A percentile compares a stretch with the other conserved stretches of the same genome.
These are phyloP conservation scores for Arnoldichthys spilopterus DNA, from an alignment of 2,797 vertebrate species.

Conservation along the genomic window DNA sequence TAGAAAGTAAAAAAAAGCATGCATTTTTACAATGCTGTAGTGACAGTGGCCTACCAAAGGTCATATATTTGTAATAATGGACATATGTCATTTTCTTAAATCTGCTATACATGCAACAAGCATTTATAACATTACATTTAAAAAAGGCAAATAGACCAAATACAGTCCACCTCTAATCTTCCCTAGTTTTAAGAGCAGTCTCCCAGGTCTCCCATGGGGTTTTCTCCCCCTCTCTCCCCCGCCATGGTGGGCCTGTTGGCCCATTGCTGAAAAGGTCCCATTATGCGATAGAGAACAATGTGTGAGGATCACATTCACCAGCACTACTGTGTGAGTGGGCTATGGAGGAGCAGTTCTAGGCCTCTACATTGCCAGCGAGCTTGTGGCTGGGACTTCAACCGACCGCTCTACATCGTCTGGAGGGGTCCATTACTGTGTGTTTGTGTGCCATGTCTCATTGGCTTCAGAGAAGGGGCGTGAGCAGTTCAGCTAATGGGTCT, in stretches of 20 bases:
- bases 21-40: not conserved
- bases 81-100: not conserved
- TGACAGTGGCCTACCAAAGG: not conserved
- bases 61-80: not conserved
- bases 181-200: conserved; percentile 80
- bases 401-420: conserved; percentile 63
- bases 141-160: conserved; percentile 48
- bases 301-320: conserved; percentile 81
- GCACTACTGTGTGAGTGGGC: conserved; percentile 73
- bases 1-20: not conserved
- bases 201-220: conserved; percentile 80
- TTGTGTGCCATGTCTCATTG: conserved; percentile 79
- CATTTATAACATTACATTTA: conserved; percentile 27
- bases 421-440: conserved; percentile 77
- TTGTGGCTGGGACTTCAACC: conserved; percentile 60
- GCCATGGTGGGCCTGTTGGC: conserved; percentile 60
- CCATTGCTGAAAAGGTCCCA: conserved; percentile 78
- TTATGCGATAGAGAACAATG: conserved; percentile 81
- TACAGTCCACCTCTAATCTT: conserved; percentile 58
- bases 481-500: conserved; percentile 79
- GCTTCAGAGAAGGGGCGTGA: conserved; percentile 69
- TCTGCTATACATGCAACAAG: conserved; percentile 12
- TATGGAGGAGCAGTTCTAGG: conserved; percentile 64
- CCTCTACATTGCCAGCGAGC: conserved; percentile 67
- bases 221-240: conserved; percentile 48